Percentiles rank a stretch among this genome's conserved stretches.
phyloP scores from a whole-genome alignment of 2,113 vertebrate species.

The Stercorarius parasiticus region DNA sequence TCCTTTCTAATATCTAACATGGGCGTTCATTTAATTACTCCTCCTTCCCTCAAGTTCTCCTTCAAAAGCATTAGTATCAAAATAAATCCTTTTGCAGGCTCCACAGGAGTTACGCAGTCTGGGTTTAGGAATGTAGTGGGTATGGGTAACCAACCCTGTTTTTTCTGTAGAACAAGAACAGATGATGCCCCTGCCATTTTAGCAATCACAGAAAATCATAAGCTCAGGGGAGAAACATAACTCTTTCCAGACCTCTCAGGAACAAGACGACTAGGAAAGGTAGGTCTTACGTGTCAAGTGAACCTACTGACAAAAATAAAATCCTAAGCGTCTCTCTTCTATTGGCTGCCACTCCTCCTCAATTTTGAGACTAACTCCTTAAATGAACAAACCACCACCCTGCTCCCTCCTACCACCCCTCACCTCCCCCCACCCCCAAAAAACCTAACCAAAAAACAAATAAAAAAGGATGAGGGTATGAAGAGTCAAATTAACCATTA shows the following conservation, averaged over 20 bases:
- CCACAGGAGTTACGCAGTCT: neutral
- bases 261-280: neutral
- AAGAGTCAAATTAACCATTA: neutral
- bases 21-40: neutral
- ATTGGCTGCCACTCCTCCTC: neutral
- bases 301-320: neutral
- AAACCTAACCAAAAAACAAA: neutral
- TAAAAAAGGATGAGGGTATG: neutral
- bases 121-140: neutral
- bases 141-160: neutral
- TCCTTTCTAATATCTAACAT: neutral
- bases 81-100: neutral
- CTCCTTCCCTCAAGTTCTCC: neutral
- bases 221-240: neutral
- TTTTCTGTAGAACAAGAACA: neutral
- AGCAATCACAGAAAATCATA: neutral
- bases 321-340: neutral
- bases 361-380: neutral
- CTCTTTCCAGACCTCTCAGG: neutral
- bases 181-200: neutral
- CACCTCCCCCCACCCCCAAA: fast-evolving
- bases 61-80: neutral
- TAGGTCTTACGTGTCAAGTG: neutral
- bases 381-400: neutral
- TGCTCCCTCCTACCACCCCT: neutral